Percentiles rank a stretch among this genome's conserved stretches.
These are phyloP conservation scores for Brachyhypopomus occidentalis DNA, from an alignment of 2,113 vertebrate genomes.

Conservation along the genomic window DNA sequence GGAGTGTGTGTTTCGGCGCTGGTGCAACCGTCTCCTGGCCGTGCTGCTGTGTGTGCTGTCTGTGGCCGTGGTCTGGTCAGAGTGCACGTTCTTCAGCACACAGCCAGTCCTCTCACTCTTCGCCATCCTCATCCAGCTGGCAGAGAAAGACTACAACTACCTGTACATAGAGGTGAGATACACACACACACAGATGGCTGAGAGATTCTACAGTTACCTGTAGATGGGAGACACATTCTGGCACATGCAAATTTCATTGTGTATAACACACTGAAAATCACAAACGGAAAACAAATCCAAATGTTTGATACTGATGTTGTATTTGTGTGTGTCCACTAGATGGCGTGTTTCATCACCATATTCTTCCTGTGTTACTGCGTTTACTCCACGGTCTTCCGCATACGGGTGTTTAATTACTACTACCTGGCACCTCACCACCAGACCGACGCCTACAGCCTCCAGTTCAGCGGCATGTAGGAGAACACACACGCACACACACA, in stretches of 20 bases:
- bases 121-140: slow-evolving; percentile 87
- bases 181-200: too few relatives aligned
- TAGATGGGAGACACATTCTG: too few relatives aligned
- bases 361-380: slow-evolving; percentile 93
- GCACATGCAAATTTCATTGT: too few relatives aligned
- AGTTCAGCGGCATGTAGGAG: slow-evolving; percentile 93
- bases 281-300: too few relatives aligned
- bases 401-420: slow-evolving; percentile 94
- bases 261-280: too few relatives aligned
- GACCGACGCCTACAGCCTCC: slow-evolving; percentile 93
- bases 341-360: slow-evolving; percentile 90
- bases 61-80: slow-evolving; percentile 92
- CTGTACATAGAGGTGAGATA: slow-evolving; percentile 77
- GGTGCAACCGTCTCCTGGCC: slow-evolving; percentile 83
- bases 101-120: slow-evolving; percentile 87
- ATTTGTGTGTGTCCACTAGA: slow-evolving; percentile 68
- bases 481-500: neutral
- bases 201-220: too few relatives aligned
- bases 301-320: neutral
- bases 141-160: slow-evolving; percentile 88
- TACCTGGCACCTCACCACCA: slow-evolving; percentile 93
- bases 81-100: slow-evolving; percentile 95
- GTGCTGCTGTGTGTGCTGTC: slow-evolving; percentile 82
- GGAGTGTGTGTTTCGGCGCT: slow-evolving; percentile 85
- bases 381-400: slow-evolving; percentile 93